phyloP scores from a whole-genome alignment of 2,113 vertebrate genomes.

The Mobula birostris region DNA sequence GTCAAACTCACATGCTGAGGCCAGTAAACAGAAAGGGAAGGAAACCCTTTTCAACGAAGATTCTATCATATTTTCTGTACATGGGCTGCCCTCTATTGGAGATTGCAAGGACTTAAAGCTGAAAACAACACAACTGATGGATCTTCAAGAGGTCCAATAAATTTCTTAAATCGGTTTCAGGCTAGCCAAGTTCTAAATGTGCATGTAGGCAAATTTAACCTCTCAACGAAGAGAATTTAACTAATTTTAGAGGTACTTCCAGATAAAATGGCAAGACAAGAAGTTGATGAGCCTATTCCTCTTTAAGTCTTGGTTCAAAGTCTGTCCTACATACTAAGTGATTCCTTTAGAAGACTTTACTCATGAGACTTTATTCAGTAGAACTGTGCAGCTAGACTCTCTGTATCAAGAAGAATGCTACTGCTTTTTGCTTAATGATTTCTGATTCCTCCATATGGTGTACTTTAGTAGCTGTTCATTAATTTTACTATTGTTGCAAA shows the following conservation, averaged over 20 bases:
- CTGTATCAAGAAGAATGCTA: neutral
- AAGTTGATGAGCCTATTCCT: neutral
- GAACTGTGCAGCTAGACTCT: neutral
- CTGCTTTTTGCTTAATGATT: neutral
- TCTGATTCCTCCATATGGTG: neutral
- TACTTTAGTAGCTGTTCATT: neutral
- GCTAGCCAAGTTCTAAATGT: neutral
- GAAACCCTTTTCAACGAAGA: neutral
- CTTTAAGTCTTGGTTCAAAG: neutral
- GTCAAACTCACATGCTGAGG: neutral
- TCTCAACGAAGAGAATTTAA: neutral
- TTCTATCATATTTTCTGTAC: neutral
- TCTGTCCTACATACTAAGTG: neutral
- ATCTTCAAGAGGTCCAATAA: neutral
- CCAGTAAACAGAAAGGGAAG: too few species aligned
- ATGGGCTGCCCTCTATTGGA: neutral
- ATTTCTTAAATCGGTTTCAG: neutral
- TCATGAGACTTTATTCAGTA: neutral
- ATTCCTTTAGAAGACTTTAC: neutral
- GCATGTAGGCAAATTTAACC: neutral
- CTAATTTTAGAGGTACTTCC: neutral
- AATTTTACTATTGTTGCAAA: neutral
- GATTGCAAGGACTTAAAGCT: neutral
- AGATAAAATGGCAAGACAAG: neutral
- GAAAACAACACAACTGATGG: neutral